phyloP scores from a whole-genome alignment of 2,113 vertebrate species.

The Gallinago paraguaiae region DNA sequence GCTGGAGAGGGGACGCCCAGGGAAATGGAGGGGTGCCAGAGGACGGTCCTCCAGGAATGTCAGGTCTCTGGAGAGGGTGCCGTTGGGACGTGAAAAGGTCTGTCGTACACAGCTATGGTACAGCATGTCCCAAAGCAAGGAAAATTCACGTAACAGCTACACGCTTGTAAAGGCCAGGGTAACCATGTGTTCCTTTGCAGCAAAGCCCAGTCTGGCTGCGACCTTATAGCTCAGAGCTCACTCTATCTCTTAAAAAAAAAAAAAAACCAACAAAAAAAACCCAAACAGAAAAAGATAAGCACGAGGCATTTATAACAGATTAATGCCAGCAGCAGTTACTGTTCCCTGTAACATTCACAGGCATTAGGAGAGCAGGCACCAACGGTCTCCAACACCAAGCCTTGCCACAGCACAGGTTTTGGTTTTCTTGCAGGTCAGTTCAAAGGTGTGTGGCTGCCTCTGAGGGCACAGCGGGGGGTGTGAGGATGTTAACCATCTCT shows the following conservation, averaged over 20 bases:
- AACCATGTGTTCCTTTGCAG: not conserved
- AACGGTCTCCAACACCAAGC: not conserved
- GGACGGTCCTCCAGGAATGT: not conserved
- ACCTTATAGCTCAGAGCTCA: accelerated
- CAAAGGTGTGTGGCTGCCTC: not conserved
- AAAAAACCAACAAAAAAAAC: not conserved
- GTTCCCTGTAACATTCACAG: not conserved
- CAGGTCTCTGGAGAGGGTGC: not conserved
- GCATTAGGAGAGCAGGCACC: not conserved
- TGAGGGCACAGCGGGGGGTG: not conserved
- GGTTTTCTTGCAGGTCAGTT: not conserved
- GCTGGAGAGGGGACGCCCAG: not conserved
- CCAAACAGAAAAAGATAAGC: not conserved
- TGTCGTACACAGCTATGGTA: accelerated
- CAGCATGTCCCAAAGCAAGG: not conserved
- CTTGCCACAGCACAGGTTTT: not conserved
- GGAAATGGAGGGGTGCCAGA: not conserved
- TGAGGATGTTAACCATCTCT: not conserved
- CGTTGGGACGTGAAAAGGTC: not conserved
- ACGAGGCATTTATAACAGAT: not conserved
- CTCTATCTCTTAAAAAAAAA: no score
- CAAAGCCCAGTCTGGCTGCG: not conserved
- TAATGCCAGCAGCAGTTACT: not conserved
- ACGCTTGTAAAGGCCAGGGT: not conserved
- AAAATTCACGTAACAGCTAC: not conserved